These are phyloP conservation scores for Ormyrus rosae DNA, from an alignment of 2,888 invertebrate genomes.

Conservation along the genomic window DNA sequence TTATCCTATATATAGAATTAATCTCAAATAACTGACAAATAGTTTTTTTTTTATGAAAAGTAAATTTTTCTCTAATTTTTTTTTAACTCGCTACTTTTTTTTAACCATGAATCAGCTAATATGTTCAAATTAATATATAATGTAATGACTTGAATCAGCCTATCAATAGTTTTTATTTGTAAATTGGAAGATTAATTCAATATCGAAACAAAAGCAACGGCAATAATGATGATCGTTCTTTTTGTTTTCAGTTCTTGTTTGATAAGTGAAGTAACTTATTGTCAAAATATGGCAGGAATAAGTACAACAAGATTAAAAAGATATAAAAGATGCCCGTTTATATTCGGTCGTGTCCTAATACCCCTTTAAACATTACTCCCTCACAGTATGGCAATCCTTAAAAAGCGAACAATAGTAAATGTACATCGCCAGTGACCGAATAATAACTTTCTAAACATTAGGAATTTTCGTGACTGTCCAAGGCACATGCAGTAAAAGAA, in stretches of 20 bases:
- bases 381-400: background rate
- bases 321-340: background rate
- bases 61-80: too few relatives aligned
- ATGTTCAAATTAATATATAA: too few relatives aligned
- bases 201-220: constrained; percentile 15
- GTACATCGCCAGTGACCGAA: constrained; percentile 26
- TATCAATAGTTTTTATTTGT: too few relatives aligned
- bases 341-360: background rate
- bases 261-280: background rate
- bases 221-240: background rate
- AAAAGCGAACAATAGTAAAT: constrained; percentile 12
- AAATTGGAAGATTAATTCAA: constrained; percentile 8
- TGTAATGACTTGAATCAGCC: too few relatives aligned
- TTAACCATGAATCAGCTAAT: too few relatives aligned
- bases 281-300: constrained; percentile 27
- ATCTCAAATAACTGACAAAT: too few relatives aligned
- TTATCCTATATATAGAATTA: too few relatives aligned
- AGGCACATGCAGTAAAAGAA: constrained; percentile 41
- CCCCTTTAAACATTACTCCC: background rate
- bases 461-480: constrained; percentile 37
- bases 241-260: constrained; percentile 1
- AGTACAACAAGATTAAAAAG: constrained; percentile 32
- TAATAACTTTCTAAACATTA: constrained; percentile 36
- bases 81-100: too few relatives aligned
- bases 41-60: too few relatives aligned